These are phyloP conservation scores for Zaprionus capensis DNA, from an alignment of 1,140 invertebrate species.

Conservation along the genomic window DNA sequence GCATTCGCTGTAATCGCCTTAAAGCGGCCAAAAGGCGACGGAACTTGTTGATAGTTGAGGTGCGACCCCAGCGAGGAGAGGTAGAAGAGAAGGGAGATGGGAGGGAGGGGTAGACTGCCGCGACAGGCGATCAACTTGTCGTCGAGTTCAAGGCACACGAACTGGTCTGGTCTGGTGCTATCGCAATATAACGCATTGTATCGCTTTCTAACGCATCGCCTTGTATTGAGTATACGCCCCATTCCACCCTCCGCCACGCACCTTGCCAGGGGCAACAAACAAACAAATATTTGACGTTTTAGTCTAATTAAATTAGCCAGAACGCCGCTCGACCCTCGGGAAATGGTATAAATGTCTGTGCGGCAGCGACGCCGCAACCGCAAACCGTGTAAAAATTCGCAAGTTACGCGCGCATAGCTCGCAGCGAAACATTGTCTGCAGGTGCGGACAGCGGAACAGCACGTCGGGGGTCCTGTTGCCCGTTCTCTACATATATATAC, in stretches of 20 bases:
- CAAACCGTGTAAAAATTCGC: conserved; percentile 58
- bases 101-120: neutral
- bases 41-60: conserved; percentile 67
- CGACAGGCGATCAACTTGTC: conserved; percentile 39
- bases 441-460: conserved; percentile 21
- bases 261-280: conserved; percentile 19
- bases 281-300: conserved; percentile 83
- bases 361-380: conserved; percentile 31
- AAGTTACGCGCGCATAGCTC: conserved; percentile 27
- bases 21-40: conserved; percentile 57
- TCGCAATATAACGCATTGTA: neutral
- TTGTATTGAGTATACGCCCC: conserved; percentile 12
- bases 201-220: neutral
- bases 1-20: conserved; percentile 72
- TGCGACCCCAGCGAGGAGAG: conserved; percentile 17
- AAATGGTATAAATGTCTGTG: conserved; percentile 77
- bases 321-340: conserved; percentile 60
- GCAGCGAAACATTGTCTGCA: conserved; percentile 30
- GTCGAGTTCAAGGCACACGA: conserved; percentile 31
- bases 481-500: neutral
- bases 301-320: conserved; percentile 83
- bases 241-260: conserved; percentile 1
- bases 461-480: neutral
- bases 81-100: too few relatives aligned
- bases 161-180: conserved; percentile 14